These are phyloP conservation scores for Pogonocichla stellata DNA, from an alignment of 2,113 vertebrate species.

Conservation along the genomic window DNA sequence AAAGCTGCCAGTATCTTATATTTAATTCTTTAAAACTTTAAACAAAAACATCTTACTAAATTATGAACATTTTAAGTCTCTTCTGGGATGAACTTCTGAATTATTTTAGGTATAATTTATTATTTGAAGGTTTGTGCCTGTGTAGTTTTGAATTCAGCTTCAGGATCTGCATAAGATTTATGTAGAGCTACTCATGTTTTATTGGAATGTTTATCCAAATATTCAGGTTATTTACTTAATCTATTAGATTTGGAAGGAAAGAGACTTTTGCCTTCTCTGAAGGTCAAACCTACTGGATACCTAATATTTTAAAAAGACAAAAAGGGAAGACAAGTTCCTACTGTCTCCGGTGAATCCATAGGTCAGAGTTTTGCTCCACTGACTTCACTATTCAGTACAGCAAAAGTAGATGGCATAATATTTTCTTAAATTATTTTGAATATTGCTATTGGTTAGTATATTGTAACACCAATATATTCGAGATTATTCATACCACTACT, in stretches of 20 bases:
- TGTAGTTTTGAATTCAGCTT: neutral
- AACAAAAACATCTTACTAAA: neutral
- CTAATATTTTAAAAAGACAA: neutral
- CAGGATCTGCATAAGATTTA: neutral
- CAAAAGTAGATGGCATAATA: neutral
- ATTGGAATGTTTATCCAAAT: constrained; percentile 8
- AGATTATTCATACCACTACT: neutral
- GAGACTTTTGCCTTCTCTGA: neutral
- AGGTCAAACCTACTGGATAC: neutral
- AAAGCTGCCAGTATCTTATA: constrained; percentile 37
- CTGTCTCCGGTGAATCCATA: neutral
- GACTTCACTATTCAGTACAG: neutral
- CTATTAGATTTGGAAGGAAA: neutral
- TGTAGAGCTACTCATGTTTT: neutral
- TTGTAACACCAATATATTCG: neutral
- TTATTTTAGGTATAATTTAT: constrained; percentile 16
- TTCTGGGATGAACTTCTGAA: neutral
- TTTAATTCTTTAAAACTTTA: constrained; percentile 24
- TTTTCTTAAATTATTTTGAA: neutral
- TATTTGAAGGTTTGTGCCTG: neutral
- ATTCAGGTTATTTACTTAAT: constrained; percentile 14
- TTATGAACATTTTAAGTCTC: constrained; percentile 15
- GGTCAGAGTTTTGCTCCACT: neutral
- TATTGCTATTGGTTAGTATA: neutral
- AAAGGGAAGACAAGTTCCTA: neutral